Percentiles rank a stretch among this genome's conserved stretches.
Evolutionary conservation across 1,140 invertebrate species (phyloP).

Genomic region (Dinothrombium tinctorium): DNA sequence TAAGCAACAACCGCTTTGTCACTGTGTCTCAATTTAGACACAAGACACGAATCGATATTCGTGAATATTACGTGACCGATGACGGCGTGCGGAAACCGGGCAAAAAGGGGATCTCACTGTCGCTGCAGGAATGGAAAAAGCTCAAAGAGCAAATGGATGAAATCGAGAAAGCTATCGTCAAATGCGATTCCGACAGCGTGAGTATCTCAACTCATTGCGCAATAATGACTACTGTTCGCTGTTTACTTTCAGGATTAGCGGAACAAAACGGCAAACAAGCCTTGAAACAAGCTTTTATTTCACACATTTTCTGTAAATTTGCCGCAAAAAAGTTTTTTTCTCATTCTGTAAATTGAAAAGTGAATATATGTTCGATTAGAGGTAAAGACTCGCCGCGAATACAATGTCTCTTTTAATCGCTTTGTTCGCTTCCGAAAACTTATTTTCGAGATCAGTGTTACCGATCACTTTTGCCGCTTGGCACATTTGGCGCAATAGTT

Average conservation of each 20-base stretch:
- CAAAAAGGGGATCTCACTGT: slow-evolving; percentile 57
- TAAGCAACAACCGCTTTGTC: slow-evolving; percentile 2
- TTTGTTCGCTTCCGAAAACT: slow-evolving; percentile 71
- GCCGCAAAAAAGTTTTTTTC: too few relatives aligned
- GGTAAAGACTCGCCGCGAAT: slow-evolving; percentile 92
- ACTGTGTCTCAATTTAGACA: slow-evolving; percentile 34
- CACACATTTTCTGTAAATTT: too few relatives aligned
- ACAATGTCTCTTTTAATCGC: slow-evolving; percentile 92
- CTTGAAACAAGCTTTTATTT: too few relatives aligned
- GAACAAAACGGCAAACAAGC: too few relatives aligned
- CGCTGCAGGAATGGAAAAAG: slow-evolving; percentile 42
- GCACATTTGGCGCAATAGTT: slow-evolving; percentile 75
- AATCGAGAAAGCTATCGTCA: slow-evolving; percentile 34
- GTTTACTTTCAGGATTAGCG: too few relatives aligned
- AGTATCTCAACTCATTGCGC: too few relatives aligned
- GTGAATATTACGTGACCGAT: slow-evolving; percentile 47
- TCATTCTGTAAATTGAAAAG: too few relatives aligned
- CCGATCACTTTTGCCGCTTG: slow-evolving; percentile 93
- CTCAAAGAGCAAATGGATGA: slow-evolving; percentile 39
- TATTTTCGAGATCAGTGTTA: slow-evolving; percentile 81
- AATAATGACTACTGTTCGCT: too few relatives aligned
- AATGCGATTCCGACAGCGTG: not conserved
- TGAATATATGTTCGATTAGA: slow-evolving; percentile 46
- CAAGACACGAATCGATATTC: slow-evolving; percentile 51
- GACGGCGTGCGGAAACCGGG: slow-evolving; percentile 48